Evolutionary conservation across 2,797 vertebrate species (phyloP).

Genomic region (Rhodeus uyekii): DNA sequence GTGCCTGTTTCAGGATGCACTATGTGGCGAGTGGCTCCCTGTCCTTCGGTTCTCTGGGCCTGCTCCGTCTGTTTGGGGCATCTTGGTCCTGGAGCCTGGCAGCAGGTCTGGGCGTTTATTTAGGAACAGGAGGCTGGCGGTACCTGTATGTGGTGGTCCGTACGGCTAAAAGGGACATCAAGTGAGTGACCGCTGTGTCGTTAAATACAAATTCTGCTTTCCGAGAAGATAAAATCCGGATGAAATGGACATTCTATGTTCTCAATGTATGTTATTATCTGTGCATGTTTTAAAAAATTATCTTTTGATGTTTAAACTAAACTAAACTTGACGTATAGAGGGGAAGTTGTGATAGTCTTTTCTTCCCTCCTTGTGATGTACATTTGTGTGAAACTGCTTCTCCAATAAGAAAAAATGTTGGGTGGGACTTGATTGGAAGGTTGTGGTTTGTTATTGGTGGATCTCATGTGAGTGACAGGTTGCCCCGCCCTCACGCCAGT

Average conservation of each 20-base stretch:
- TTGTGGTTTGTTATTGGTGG: neutral
- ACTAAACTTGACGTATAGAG: too few relatives aligned
- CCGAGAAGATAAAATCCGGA: neutral
- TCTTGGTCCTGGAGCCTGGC: slow-evolving; percentile 89
- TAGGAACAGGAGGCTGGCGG: slow-evolving; percentile 85
- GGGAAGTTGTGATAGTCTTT: neutral
- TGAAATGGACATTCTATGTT: neutral
- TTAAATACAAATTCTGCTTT: neutral
- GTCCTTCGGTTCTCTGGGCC: slow-evolving; percentile 84
- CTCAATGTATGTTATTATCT: neutral
- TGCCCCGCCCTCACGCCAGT: neutral
- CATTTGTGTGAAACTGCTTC: neutral
- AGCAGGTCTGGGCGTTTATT: slow-evolving; percentile 82
- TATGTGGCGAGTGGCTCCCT: slow-evolving; percentile 74
- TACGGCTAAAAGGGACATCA: slow-evolving; percentile 84
- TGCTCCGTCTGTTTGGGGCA: slow-evolving; percentile 83
- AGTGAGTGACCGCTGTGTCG: slow-evolving; percentile 73
- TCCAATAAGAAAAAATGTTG: neutral
- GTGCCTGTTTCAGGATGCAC: slow-evolving; percentile 71
- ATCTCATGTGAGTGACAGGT: neutral
- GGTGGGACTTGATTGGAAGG: neutral
- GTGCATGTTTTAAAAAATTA: neutral
- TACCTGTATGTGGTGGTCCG: slow-evolving; percentile 85
- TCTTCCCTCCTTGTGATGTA: neutral
- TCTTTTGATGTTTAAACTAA: neutral